These are phyloP conservation scores for Orbicella faveolata DNA, from an alignment of 64 coral and sea anemone species.

Conservation along the genomic window DNA sequence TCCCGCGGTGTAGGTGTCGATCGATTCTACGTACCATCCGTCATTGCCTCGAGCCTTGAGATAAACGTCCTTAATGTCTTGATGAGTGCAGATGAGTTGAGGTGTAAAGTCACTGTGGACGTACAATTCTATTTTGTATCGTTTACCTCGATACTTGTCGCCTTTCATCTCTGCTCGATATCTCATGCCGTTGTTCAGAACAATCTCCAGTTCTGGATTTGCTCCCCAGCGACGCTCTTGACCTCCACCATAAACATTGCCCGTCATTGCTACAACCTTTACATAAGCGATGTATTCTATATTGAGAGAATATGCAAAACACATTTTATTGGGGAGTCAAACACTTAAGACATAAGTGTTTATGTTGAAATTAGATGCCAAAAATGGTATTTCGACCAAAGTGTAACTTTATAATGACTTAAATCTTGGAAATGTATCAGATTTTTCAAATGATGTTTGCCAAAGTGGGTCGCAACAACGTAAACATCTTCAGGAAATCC, in stretches of 20 bases:
- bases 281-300: background rate
- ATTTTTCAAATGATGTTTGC: background rate
- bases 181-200: background rate
- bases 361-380: constrained; percentile 9
- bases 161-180: constrained; percentile 15
- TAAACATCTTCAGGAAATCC: background rate
- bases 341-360: background rate
- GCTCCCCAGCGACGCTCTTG: background rate
- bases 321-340: background rate
- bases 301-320: constrained; percentile 8
- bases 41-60: constrained; percentile 12
- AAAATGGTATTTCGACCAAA: background rate
- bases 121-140: constrained; percentile 7
- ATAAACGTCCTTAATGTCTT: constrained; percentile 24
- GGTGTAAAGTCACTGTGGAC: background rate
- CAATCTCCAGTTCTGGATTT: constrained; percentile 30
- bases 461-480: background rate
- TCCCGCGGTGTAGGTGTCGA: constrained; percentile 12
- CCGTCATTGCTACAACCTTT: constrained; percentile 12
- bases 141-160: background rate
- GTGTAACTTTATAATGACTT: background rate
- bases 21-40: constrained; percentile 33
- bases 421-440: background rate
- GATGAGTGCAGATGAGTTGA: background rate
- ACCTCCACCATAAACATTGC: background rate